Evolutionary conservation across 2,888 invertebrate genomes (phyloP).

Genomic region (Marronus borbonicus): DNA sequence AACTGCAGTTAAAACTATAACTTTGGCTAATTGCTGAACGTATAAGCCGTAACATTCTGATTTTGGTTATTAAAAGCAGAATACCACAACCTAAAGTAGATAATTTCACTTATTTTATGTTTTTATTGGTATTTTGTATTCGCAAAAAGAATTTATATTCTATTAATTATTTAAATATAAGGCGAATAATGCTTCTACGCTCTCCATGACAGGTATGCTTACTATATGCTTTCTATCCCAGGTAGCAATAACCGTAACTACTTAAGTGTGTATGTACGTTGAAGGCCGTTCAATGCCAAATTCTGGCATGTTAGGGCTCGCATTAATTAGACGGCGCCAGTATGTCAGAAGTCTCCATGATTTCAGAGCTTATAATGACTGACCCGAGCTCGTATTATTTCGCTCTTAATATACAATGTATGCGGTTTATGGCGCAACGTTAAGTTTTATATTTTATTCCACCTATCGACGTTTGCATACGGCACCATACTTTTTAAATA

Average conservation of each 20-base stretch:
- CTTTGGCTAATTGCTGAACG: too few species aligned
- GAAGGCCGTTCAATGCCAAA: constrained; percentile 54
- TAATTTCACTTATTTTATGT: too few species aligned
- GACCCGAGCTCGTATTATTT: not conserved
- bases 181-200: not conserved
- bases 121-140: too few species aligned
- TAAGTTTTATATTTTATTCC: not conserved
- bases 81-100: too few species aligned
- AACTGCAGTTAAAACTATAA: too few species aligned
- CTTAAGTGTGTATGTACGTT: not conserved
- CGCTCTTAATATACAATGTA: not conserved
- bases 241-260: constrained; percentile 51
- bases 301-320: constrained; percentile 16
- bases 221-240: not conserved
- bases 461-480: not conserved
- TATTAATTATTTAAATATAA: too few species aligned
- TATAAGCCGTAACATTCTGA: too few species aligned
- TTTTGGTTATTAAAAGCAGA: too few species aligned
- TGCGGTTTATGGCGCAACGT: not conserved
- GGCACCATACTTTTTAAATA: not conserved
- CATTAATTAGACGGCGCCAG: constrained; percentile 46
- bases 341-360: constrained; percentile 23
- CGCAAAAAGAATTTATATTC: too few species aligned
- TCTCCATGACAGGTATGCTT: too few species aligned
- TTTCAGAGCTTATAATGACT: not conserved